phyloP scores from a whole-genome alignment of 1,140 invertebrate genomes.

The Riptortus pedestris region DNA sequence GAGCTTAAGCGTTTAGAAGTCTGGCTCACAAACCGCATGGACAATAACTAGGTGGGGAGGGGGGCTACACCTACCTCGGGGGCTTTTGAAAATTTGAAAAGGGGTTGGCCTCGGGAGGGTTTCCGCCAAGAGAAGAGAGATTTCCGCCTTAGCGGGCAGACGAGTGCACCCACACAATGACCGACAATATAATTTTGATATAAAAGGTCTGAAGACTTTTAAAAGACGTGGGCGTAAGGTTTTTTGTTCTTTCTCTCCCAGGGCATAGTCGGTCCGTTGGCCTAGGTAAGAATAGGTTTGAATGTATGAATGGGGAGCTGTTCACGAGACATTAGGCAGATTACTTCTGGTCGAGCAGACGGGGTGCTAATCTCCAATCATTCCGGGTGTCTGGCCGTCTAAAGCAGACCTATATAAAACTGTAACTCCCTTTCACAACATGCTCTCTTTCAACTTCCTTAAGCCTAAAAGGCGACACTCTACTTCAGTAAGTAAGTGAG shows the following conservation, averaged over 20 bases:
- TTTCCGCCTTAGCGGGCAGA: not conserved
- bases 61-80: too few relatives aligned
- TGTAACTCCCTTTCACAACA: not conserved
- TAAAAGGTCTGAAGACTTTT: slow-evolving; percentile 13
- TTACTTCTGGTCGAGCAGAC: not conserved
- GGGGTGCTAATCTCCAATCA: not conserved
- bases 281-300: not conserved
- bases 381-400: not conserved
- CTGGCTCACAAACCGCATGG: too few relatives aligned
- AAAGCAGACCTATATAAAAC: not conserved
- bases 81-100: too few relatives aligned
- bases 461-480: not conserved
- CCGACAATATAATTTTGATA: slow-evolving; percentile 17
- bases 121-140: not conserved
- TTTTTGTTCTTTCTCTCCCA: not conserved
- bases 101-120: not conserved
- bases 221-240: slow-evolving; percentile 13
- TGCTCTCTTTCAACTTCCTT: not conserved
- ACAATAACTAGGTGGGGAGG: too few relatives aligned
- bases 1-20: too few relatives aligned
- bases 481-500: not conserved
- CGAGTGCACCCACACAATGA: slow-evolving; percentile 5
- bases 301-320: not conserved
- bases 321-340: not conserved
- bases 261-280: not conserved